These are phyloP conservation scores for Galerucella calmariensis DNA, from an alignment of 2,888 invertebrate species.

Conservation along the genomic window DNA sequence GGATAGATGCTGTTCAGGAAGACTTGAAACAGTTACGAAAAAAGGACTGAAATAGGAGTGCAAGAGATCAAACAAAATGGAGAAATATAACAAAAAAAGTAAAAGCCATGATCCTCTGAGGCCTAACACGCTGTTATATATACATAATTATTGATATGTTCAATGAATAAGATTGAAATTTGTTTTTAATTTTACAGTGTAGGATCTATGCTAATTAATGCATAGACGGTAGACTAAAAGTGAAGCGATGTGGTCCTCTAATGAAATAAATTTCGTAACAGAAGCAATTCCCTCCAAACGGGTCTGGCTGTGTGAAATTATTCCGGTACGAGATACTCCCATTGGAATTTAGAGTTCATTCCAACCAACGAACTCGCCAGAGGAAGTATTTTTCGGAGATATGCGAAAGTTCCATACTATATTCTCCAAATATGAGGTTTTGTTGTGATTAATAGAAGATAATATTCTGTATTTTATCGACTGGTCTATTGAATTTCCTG, in stretches of 20 bases:
- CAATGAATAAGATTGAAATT: background rate
- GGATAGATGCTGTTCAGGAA: too few relatives aligned
- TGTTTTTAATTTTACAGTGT: background rate
- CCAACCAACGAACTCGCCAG: conserved; percentile 31
- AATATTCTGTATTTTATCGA: background rate
- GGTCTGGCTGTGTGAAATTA: conserved; percentile 31
- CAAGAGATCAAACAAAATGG: too few relatives aligned
- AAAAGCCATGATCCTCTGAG: too few relatives aligned
- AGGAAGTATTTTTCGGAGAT: conserved; percentile 6
- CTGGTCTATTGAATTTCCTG: background rate
- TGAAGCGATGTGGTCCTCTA: conserved; percentile 34
- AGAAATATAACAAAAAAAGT: too few relatives aligned
- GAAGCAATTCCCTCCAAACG: conserved; percentile 39
- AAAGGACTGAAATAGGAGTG: too few relatives aligned
- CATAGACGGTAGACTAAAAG: conserved; percentile 7
- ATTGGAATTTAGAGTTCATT: conserved; percentile 33
- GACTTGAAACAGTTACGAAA: too few relatives aligned
- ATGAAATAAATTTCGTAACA: conserved; percentile 46
- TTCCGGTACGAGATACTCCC: conserved; percentile 31
- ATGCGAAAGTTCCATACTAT: background rate
- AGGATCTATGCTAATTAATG: background rate
- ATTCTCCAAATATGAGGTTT: background rate
- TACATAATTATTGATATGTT: background rate
- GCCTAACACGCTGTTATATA: too few relatives aligned
- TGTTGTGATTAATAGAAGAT: conserved; percentile 6